These are phyloP conservation scores for Parotocinclus haroldoi DNA, from an alignment of 2,797 vertebrate genomes.

Conservation along the genomic window DNA sequence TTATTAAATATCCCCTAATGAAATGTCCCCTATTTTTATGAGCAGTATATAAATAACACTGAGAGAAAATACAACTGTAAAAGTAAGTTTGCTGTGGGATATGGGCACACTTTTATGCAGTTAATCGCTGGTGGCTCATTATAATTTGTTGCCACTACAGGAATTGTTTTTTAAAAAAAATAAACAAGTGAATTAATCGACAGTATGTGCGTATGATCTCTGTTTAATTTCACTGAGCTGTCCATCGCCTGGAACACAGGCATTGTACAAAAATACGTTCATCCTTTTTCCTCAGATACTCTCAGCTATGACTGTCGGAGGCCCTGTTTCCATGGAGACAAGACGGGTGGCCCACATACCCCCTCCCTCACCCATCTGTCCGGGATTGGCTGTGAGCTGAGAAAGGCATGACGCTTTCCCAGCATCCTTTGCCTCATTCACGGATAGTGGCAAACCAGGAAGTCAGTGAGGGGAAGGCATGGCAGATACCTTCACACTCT, in stretches of 20 bases:
- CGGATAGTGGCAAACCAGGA: conserved; percentile 23
- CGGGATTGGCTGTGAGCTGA: conserved; percentile 46
- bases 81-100: not conserved
- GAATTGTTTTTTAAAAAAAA: too few species aligned
- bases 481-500: conserved; percentile 28
- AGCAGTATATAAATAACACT: too few species aligned
- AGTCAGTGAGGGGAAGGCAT: conserved; percentile 38
- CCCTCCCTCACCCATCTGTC: conserved; percentile 17
- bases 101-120: not conserved
- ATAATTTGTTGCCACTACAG: too few species aligned
- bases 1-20: too few species aligned
- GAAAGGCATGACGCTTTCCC: conserved; percentile 42
- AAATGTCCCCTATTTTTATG: too few species aligned
- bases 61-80: too few species aligned
- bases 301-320: conserved; percentile 21
- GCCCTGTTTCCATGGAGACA: conserved; percentile 51
- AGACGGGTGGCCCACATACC: conserved; percentile 9
- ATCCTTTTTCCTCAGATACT: not conserved
- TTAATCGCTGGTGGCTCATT: too few species aligned
- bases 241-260: too few species aligned
- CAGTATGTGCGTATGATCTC: too few species aligned
- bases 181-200: too few species aligned
- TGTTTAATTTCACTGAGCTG: too few species aligned
- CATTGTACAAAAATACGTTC: too few species aligned
- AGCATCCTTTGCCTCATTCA: conserved; percentile 45